Conservation (phyloP, 2,888 invertebrate genomes). For the Watsonalla cultraria region DNA sequence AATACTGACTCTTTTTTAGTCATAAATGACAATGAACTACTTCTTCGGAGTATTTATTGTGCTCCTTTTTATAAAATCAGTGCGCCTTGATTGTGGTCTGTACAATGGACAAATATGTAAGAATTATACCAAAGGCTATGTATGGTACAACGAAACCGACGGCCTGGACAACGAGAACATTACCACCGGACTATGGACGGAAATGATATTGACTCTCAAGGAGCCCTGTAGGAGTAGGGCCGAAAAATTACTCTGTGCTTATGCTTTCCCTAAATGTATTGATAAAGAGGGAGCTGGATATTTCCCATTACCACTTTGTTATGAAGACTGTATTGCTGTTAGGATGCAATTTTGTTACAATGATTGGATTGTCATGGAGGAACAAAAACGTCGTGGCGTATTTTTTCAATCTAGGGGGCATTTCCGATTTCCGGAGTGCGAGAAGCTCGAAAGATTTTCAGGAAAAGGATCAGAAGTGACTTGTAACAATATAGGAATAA, state of each 20-base stretch:
- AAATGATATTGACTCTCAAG: slow-evolving; percentile 87
- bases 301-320: slow-evolving; percentile 87
- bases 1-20: slow-evolving; percentile 41
- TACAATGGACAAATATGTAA: slow-evolving; percentile 92
- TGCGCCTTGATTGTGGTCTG: slow-evolving; percentile 88
- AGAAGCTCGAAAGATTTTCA: slow-evolving; percentile 85
- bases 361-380: slow-evolving; percentile 94
- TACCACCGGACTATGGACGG: slow-evolving; percentile 89
- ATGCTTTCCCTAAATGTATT: slow-evolving; percentile 93
- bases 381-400: slow-evolving; percentile 88
- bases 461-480: slow-evolving; percentile 80
- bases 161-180: slow-evolving; percentile 92
- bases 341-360: slow-evolving; percentile 94
- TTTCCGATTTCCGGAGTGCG: slow-evolving; percentile 93
- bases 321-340: slow-evolving; percentile 96
- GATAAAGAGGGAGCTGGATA: slow-evolving; percentile 82
- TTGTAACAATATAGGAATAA: slow-evolving; percentile 92
- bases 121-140: slow-evolving; percentile 82
- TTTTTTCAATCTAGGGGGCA: slow-evolving; percentile 90
- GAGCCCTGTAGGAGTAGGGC: slow-evolving; percentile 93
- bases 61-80: slow-evolving; percentile 62
- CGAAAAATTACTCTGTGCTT: slow-evolving; percentile 93
- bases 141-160: slow-evolving; percentile 88
- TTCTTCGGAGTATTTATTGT: slow-evolving; percentile 50
- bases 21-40: slow-evolving; percentile 51